phyloP scores from a whole-genome alignment of 1,140 invertebrate species.

The Drosophila micromelanica region DNA sequence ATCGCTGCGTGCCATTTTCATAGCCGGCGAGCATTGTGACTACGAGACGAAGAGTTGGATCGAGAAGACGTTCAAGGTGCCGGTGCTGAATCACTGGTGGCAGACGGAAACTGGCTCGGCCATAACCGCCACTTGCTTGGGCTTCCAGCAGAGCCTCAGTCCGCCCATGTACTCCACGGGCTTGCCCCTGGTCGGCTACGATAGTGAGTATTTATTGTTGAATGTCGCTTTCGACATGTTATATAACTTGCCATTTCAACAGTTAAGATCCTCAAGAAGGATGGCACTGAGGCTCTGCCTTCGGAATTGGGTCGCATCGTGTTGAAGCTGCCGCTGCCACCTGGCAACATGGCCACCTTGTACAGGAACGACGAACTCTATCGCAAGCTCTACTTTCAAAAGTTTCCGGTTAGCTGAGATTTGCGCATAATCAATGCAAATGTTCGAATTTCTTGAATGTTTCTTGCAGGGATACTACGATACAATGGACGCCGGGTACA shows the following conservation, averaged over 20 bases:
- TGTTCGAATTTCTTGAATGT: neutral
- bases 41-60: constrained; percentile 95
- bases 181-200: constrained; percentile 92
- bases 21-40: constrained; percentile 97
- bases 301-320: constrained; percentile 93
- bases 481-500: constrained; percentile 96
- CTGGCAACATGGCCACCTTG: constrained; percentile 93
- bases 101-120: constrained; percentile 96
- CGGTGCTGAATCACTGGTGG: constrained; percentile 98
- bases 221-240: neutral
- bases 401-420: constrained; percentile 88
- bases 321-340: constrained; percentile 94
- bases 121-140: constrained; percentile 93
- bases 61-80: constrained; percentile 91
- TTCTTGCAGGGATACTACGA: constrained; percentile 95
- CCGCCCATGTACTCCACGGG: constrained; percentile 90
- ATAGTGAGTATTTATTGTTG: constrained; percentile 87
- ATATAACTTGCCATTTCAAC: constrained; percentile 61
- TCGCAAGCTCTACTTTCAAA: constrained; percentile 91
- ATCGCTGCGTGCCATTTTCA: constrained; percentile 92
- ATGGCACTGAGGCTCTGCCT: constrained; percentile 88
- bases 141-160: constrained; percentile 87
- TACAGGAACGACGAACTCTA: constrained; percentile 93
- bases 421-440: too few species aligned
- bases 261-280: constrained; percentile 90